Evolutionary conservation across 2,888 invertebrate genomes (phyloP), one percentile per base, ranked within the genome.

Genomic region (Apotomis betuletana): DNA sequence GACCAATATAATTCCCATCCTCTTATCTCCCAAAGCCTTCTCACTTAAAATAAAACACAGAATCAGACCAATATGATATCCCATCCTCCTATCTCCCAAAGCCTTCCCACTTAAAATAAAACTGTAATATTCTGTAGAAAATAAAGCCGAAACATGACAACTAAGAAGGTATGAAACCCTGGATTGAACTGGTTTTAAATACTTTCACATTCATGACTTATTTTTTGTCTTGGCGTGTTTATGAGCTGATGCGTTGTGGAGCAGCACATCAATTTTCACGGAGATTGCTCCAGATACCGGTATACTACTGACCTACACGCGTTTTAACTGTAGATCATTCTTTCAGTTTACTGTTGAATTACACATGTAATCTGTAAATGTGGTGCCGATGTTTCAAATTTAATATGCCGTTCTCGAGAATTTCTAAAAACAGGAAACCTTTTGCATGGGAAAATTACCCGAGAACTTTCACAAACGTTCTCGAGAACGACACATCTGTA

Each of bases 131-230:
- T 13, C 8, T 38, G 8, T 27, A 5, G 3, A 6, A 6, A 12
- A 54, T 64, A 55, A 27, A 15, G 64, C 52, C 41, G 13, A 63
- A 46, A 57, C 8, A 49, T 27, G 12, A 15, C 1, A 44, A 13
- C 15, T 27, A 12, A 4, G 5, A 2, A 15, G 27, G 44, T 55
- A 55, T 55, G 55, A 5, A 52, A 12, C 3, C 55, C 12, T 52
- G 58, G 58, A 38, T 8, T 27, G 36, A 63, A 55, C 8, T 9
- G 41, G n/a, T 65, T 55, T 64, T 55, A 55, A 67, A 71, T 71
- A 67, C 71, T 71, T 71, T 71, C 71, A 62, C 71, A 57, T 67
- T 44, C 61, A 71, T 61, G 67, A 55, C 61, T 67, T 67, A 41
- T 71, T 65, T 55, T 59, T 15, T 38, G n/a, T 36, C 10, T 51